Conservation (phyloP, 1,140 invertebrate species). For the Tribolium castaneum region DNA sequence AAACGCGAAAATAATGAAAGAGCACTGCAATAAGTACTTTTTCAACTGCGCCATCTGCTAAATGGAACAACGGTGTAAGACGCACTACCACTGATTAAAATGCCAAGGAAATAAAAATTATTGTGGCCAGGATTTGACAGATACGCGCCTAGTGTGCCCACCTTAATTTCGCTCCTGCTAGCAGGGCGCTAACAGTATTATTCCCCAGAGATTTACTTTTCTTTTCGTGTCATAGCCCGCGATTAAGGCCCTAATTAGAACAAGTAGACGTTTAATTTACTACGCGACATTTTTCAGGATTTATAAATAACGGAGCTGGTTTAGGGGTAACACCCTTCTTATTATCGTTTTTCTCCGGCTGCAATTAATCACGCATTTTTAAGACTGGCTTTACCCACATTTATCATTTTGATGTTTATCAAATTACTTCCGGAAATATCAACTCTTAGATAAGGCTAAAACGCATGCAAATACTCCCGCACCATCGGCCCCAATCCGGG, state of each 20-base stretch:
- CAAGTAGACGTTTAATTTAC: constrained; percentile 34
- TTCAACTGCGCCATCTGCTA: constrained; percentile 27
- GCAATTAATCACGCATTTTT: background rate
- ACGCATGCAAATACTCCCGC: background rate
- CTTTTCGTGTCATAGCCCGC: constrained; percentile 16
- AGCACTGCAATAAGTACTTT: constrained; percentile 30
- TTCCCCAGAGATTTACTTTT: constrained; percentile 2
- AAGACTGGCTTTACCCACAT: background rate
- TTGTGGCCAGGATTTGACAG: constrained; percentile 37
- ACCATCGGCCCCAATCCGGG: background rate
- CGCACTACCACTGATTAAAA: constrained; percentile 43
- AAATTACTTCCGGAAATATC: background rate
- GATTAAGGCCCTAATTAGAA: constrained; percentile 29
- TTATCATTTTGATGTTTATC: background rate
- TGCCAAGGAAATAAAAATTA: constrained; percentile 42
- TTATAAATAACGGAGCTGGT: constrained; percentile 5
- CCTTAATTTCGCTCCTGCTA: constrained; percentile 2
- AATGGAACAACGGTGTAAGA: constrained; percentile 32
- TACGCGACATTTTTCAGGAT: constrained; percentile 13
- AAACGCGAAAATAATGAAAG: constrained; percentile 28
- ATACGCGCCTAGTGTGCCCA: constrained; percentile 32
- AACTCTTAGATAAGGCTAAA: background rate
- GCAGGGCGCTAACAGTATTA: constrained; percentile 27
- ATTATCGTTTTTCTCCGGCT: background rate
- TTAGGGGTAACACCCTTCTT: background rate